Evolutionary conservation across 2,797 vertebrate genomes (phyloP), one percentile per base, ranked within the genome.

Genomic region (Eleutherodactylus coqui): DNA sequence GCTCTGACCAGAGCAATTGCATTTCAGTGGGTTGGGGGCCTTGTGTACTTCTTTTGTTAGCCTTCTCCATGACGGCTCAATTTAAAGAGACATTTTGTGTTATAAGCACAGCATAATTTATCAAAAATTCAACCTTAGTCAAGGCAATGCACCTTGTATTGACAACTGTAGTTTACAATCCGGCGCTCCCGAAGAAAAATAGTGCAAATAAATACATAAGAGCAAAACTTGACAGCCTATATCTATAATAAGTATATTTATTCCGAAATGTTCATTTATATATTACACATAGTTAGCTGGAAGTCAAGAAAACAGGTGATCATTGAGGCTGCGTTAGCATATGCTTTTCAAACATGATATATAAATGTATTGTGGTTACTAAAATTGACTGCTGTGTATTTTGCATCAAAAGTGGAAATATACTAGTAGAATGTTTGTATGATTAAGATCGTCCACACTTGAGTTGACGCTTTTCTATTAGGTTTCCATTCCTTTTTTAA

Each of bases 1-100:
- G 76, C 55, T 80, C 69, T 84, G 86, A 84, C 86, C 86, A 80
- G 72, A 75, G 47, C 45, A 87, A 87, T 78, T 84, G 69, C 41
- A 87, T 84, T 84, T 62, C 38, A 29, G 41, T 81, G 69, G 77
- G 32, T 84, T 55, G 47, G 21, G 67, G 58, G 67, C 64, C 58
- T 47, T 75, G 75, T 87, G 64, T 43, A 70, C 19, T 27, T 76
- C 60, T 34, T 82, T 27, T 77, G 55, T 86, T 70, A 85, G 76
- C 67, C 67, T 82, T 58, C 49, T 73, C 67, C 43, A 36, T 82
- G 67, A 82, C 34, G 69, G 80, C 80, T 82, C 67, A 58, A 82
- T 82, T 55, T 82, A 82, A 82, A 72, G 80, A 82, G 80, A 82
- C 49, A 82, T 73, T 72, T 73, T 73, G 36, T 70, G 32, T 72